phyloP scores from a whole-genome alignment of 2,113 vertebrate species.

The Phalacrocorax pelagicus region DNA sequence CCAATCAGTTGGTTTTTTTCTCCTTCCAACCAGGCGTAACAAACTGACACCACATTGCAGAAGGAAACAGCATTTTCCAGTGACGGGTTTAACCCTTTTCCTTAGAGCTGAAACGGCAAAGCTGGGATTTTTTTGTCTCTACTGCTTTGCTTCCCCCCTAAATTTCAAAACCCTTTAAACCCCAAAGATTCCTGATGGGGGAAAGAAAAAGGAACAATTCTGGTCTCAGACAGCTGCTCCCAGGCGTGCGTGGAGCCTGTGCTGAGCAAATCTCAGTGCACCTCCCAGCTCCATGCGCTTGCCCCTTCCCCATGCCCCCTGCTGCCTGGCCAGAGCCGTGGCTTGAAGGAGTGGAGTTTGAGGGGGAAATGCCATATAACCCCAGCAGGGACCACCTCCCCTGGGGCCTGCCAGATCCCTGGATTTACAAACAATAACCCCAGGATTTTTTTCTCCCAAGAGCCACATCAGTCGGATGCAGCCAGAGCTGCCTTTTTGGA shows the following conservation, averaged over 20 bases:
- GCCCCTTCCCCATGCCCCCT: rapidly evolving
- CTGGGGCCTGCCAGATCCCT: not conserved
- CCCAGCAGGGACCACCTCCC: not conserved
- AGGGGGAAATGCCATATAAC: not conserved
- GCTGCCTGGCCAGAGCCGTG: not conserved
- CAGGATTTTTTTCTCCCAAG: not conserved
- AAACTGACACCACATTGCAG: not conserved
- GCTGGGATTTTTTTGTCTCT: not conserved
- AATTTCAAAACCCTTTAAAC: not conserved
- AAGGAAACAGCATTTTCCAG: not conserved
- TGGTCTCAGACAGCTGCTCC: not conserved
- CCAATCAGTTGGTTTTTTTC: not conserved
- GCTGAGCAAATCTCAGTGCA: not conserved
- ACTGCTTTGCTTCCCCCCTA: not conserved
- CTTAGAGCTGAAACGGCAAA: not conserved
- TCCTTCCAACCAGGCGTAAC: not conserved
- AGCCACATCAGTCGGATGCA: not conserved
- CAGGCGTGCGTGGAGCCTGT: not conserved
- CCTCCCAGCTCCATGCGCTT: rapidly evolving
- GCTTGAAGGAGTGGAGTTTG: not conserved
- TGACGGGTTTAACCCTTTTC: not conserved
- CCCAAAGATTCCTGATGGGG: not conserved
- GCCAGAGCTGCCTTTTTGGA: not conserved
- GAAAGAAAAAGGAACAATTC: not conserved
- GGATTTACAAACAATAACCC: not conserved